Evolutionary conservation across 2,888 invertebrate genomes (phyloP).

Genomic region (Vannuccia rotundouncinata): DNA sequence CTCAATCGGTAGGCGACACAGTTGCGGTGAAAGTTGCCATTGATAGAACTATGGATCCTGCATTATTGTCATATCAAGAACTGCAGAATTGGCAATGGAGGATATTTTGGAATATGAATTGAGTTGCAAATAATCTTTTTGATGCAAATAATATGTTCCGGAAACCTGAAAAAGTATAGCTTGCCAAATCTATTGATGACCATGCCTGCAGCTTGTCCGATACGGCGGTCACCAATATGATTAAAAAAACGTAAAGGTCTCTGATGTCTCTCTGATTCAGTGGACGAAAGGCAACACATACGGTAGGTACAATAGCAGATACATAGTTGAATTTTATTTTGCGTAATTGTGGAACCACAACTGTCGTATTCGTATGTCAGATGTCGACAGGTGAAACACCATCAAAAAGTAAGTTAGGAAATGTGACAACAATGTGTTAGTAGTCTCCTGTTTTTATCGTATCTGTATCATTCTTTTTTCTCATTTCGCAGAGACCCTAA

Average conservation of each 20-base stretch:
- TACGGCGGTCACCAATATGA: not conserved
- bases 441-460: too few species aligned
- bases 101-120: not conserved
- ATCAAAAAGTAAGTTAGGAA: too few species aligned
- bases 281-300: not conserved
- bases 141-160: not conserved
- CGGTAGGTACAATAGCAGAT: not conserved
- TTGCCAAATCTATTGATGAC: not conserved
- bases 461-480: too few species aligned
- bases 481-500: too few species aligned
- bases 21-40: too few species aligned
- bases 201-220: not conserved
- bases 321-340: slow-evolving; percentile 23
- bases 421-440: too few species aligned
- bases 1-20: too few species aligned
- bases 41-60: slow-evolving; percentile 19
- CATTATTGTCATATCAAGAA: not conserved
- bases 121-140: not conserved
- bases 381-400: too few species aligned
- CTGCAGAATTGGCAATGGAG: not conserved
- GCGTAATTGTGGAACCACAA: slow-evolving; percentile 36
- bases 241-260: not conserved
- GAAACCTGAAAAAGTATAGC: not conserved
- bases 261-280: not conserved
- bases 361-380: slow-evolving; percentile 40